Conservation (phyloP, 2,113 vertebrate species). For the Sceloporus undulatus region DNA sequence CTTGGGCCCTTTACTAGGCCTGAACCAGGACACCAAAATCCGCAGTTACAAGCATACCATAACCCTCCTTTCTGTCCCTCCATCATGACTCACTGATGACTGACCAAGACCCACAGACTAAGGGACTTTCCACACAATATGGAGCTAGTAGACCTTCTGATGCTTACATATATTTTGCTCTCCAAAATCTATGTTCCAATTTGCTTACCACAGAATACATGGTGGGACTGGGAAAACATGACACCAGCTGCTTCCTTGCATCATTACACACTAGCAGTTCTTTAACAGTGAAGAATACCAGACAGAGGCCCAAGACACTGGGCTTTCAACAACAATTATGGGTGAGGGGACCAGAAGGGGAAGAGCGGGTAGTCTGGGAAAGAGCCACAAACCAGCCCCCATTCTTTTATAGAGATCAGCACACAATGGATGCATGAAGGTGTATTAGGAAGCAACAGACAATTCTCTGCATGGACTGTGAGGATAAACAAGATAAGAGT, state of each 20-base stretch:
- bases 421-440: not conserved
- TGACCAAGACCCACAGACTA: not conserved
- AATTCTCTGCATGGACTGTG: not conserved
- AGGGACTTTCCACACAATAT: not conserved
- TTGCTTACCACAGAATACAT: not conserved
- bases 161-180: not conserved
- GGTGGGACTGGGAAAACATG: not conserved
- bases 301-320: not conserved
- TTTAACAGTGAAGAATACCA: not conserved
- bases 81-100: not conserved
- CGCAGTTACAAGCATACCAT: not conserved
- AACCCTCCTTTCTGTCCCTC: not conserved
- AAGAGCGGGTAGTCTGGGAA: not conserved
- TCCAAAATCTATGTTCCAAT: not conserved
- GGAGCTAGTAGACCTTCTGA: not conserved
- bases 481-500: not conserved
- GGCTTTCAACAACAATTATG: not conserved
- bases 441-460: not conserved
- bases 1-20: not conserved
- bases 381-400: not conserved
- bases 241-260: not conserved
- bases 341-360: not conserved
- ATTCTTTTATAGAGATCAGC: not conserved
- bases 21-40: not conserved
- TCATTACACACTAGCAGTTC: no score